Percentiles rank a stretch among this genome's conserved stretches.
Evolutionary conservation across 1,140 invertebrate genomes (phyloP).

Genomic region (Drosophila sechellia): DNA sequence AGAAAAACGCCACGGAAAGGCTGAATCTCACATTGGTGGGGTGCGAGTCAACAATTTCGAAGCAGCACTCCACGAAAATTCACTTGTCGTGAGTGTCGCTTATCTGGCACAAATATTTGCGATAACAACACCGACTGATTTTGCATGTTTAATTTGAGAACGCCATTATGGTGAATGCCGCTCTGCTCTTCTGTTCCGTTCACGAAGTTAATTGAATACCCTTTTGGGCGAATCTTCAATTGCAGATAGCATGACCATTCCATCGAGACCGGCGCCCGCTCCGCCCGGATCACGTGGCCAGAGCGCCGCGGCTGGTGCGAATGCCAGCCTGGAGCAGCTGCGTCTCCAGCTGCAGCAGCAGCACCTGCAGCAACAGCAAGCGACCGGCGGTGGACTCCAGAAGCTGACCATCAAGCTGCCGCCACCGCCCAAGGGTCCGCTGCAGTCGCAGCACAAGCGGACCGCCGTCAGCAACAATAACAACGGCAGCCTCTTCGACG

Average conservation of each 20-base stretch:
- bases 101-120: conserved; percentile 15
- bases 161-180: not conserved
- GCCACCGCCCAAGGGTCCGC: conserved; percentile 70
- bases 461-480: conserved; percentile 32
- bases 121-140: conserved; percentile 26
- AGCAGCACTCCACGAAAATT: not conserved
- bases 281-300: conserved; percentile 73
- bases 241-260: conserved; percentile 78
- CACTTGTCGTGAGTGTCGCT: conserved; percentile 1
- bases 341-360: conserved; percentile 77
- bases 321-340: conserved; percentile 75
- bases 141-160: conserved; percentile 30
- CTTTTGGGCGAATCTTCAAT: conserved; percentile 3
- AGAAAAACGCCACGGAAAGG: conserved; percentile 10
- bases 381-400: conserved; percentile 54
- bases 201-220: not conserved
- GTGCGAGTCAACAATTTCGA: conserved; percentile 8
- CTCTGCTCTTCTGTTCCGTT: not conserved
- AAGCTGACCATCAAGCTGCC: conserved; percentile 77
- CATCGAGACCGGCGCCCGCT: conserved; percentile 82
- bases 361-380: conserved; percentile 70
- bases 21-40: not conserved
- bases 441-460: conserved; percentile 30
- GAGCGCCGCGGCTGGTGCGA: conserved; percentile 73
- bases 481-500: conserved; percentile 30